phyloP scores from a whole-genome alignment of 2,888 invertebrate genomes.

The Vanessa cardui region DNA sequence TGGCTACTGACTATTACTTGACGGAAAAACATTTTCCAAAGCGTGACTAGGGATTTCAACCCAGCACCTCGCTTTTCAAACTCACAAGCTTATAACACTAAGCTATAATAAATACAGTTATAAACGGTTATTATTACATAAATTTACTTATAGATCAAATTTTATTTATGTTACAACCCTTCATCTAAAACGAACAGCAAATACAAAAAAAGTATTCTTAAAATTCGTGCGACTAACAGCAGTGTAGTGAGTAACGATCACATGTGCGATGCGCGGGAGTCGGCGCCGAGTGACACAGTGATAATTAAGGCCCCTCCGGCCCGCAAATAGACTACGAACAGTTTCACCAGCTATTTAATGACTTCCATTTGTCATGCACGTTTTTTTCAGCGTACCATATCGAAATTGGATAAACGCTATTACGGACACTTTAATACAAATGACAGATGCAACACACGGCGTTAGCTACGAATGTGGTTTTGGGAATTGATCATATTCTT shows the following conservation, averaged over 20 bases:
- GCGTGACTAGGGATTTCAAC: too few species aligned
- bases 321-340: conserved; percentile 31
- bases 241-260: not conserved
- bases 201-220: conserved; percentile 11
- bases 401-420: not conserved
- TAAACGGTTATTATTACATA: not conserved
- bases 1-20: too few species aligned
- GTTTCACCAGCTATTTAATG: conserved; percentile 23
- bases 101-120: not conserved
- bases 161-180: too few species aligned
- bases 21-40: too few species aligned
- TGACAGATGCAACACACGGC: not conserved
- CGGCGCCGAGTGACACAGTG: conserved; percentile 42
- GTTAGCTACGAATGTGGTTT: too few species aligned
- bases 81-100: too few species aligned
- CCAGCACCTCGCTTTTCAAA: too few species aligned
- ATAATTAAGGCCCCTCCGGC: conserved; percentile 40
- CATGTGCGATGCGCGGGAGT: conserved; percentile 46
- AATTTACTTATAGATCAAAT: not conserved
- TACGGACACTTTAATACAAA: not conserved
- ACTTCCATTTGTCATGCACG: conserved; percentile 18
- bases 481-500: too few species aligned
- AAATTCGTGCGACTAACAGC: conserved; percentile 18
- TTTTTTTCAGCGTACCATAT: conserved; percentile 14
- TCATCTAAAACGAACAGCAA: not conserved